Evolutionary conservation across 2,888 invertebrate species (phyloP).

Genomic region (Stenoptilia bipunctidactyla): DNA sequence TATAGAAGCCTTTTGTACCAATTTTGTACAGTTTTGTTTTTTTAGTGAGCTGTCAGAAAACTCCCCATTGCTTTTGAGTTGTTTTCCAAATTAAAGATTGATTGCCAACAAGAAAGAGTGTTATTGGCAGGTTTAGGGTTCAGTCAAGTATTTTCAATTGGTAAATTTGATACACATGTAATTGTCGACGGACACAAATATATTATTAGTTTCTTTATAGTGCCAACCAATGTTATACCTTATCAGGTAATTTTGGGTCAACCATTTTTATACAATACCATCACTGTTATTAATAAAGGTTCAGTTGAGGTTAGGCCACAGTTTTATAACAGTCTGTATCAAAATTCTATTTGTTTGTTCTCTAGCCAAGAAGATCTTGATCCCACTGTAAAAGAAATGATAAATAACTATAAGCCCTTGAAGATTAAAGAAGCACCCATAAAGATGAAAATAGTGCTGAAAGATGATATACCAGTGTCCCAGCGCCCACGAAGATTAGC

Average conservation of each 20-base stretch:
- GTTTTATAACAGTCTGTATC: too few species aligned
- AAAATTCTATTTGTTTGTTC: too few species aligned
- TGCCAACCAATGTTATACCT: slow-evolving; percentile 8
- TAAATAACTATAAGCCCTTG: slow-evolving; percentile 11
- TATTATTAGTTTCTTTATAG: slow-evolving; percentile 3
- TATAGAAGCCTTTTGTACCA: too few species aligned
- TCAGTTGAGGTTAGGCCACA: slow-evolving; percentile 1
- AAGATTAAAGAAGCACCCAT: slow-evolving; percentile 6
- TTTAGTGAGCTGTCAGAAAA: too few species aligned
- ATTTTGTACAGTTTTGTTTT: too few species aligned
- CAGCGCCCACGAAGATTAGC: slow-evolving; percentile 15
- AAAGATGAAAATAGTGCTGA: slow-evolving; percentile 9
- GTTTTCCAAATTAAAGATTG: background rate
- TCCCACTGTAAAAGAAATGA: slow-evolving; percentile 5
- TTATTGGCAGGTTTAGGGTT: background rate
- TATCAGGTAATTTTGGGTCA: slow-evolving; percentile 12
- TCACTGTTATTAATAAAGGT: too few species aligned
- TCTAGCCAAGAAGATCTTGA: too few species aligned
- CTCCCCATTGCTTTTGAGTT: background rate
- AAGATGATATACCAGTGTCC: slow-evolving; percentile 7
- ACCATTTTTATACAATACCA: slow-evolving; percentile 12
- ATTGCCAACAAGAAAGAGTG: background rate
- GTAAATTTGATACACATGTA: background rate
- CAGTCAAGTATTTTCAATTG: background rate
- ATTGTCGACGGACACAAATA: background rate